Conservation (phyloP, 2,888 invertebrate species). For the Drosophila phalerata region DNA sequence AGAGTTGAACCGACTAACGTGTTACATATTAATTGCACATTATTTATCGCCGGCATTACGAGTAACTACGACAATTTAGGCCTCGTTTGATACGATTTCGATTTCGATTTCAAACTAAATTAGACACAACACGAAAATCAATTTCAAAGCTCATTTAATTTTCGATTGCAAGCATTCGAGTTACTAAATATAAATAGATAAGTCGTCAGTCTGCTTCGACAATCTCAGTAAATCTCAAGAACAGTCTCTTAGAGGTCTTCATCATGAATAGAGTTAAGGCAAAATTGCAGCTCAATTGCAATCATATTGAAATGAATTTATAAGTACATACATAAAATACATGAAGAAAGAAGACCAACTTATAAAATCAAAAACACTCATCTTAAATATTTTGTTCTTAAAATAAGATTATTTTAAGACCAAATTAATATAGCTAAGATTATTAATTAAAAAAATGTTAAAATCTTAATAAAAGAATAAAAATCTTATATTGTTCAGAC, state of each 20-base stretch:
- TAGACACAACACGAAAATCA: slow-evolving; percentile 57
- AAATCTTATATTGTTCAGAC: too few species aligned
- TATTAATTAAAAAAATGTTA: too few species aligned
- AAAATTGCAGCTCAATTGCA: slow-evolving; percentile 25
- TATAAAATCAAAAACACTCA: too few species aligned
- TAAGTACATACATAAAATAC: slow-evolving; percentile 18
- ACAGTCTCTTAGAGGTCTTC: slow-evolving; percentile 29
- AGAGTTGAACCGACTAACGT: slow-evolving; percentile 67
- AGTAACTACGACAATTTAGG: slow-evolving; percentile 44
- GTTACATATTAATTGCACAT: slow-evolving; percentile 81
- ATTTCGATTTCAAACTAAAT: slow-evolving; percentile 68
- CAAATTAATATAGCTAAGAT: too few species aligned
- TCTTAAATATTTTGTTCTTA: too few species aligned
- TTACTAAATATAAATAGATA: slow-evolving; percentile 22
- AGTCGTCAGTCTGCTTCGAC: slow-evolving; percentile 11
- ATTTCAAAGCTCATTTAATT: slow-evolving; percentile 78
- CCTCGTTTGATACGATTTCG: slow-evolving; percentile 39
- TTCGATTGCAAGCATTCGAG: slow-evolving; percentile 1
- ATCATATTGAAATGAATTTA: slow-evolving; percentile 26
- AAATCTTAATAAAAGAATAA: too few species aligned
- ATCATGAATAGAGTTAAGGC: not conserved
- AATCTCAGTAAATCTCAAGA: slow-evolving; percentile 25
- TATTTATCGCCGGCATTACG: slow-evolving; percentile 69
- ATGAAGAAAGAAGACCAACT: too few species aligned
- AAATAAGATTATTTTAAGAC: too few species aligned